Percentiles rank a stretch among this genome's conserved stretches.
These are phyloP conservation scores for Anagrus nilaparvatae DNA, from an alignment of 1,140 invertebrate genomes.

Conservation along the genomic window DNA sequence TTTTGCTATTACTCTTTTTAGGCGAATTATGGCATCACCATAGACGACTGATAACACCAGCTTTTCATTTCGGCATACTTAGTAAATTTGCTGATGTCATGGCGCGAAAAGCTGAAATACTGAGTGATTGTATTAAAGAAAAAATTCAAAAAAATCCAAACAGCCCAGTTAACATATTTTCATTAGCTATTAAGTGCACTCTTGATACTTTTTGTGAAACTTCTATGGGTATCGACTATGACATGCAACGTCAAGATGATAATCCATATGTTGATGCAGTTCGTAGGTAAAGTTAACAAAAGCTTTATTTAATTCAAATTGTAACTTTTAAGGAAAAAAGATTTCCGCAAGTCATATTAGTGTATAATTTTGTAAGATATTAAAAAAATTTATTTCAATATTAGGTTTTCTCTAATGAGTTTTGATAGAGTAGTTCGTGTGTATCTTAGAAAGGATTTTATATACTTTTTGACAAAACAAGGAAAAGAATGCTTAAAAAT, in stretches of 20 bases:
- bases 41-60: slow-evolving; percentile 74
- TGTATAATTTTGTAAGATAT: too few relatives aligned
- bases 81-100: slow-evolving; percentile 67
- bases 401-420: slow-evolving; percentile 5
- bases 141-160: slow-evolving; percentile 34
- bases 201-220: slow-evolving; percentile 78
- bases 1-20: slow-evolving; percentile 16
- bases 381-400: neutral
- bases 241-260: slow-evolving; percentile 58
- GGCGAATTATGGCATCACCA: slow-evolving; percentile 68
- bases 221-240: slow-evolving; percentile 70
- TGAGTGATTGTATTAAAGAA: slow-evolving; percentile 42
- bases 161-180: slow-evolving; percentile 51
- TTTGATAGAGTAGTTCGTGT: slow-evolving; percentile 24
- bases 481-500: slow-evolving; percentile 24
- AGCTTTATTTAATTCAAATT: neutral
- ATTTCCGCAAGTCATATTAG: too few relatives aligned
- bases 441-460: slow-evolving; percentile 23
- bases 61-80: slow-evolving; percentile 80
- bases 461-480: slow-evolving; percentile 20
- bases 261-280: slow-evolving; percentile 66
- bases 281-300: slow-evolving; percentile 44
- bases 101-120: slow-evolving; percentile 56
- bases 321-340: neutral
- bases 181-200: slow-evolving; percentile 55